These are phyloP conservation scores for Drosophila acutilabella DNA, from an alignment of 2,888 invertebrate species.

Conservation along the genomic window DNA sequence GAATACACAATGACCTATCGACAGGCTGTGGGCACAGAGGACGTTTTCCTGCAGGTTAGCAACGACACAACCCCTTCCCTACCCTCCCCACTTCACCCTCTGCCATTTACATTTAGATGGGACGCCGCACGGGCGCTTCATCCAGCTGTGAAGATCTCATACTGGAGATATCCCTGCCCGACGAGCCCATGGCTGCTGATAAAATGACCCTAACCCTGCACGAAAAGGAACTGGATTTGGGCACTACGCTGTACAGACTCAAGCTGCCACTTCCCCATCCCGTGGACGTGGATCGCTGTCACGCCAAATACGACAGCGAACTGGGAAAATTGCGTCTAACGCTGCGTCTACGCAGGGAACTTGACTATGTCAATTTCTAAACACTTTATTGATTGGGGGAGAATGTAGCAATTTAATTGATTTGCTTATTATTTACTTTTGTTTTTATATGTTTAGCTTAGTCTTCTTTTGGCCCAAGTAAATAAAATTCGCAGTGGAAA, in stretches of 20 bases:
- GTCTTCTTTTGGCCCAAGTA: not conserved
- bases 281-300: slow-evolving; percentile 92
- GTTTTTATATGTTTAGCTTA: no score
- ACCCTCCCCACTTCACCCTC: slow-evolving; percentile 9
- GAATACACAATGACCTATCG: slow-evolving; percentile 93
- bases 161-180: slow-evolving; percentile 91
- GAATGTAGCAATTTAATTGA: not conserved
- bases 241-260: slow-evolving; percentile 89
- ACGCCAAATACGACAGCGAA: slow-evolving; percentile 91
- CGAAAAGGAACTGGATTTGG: slow-evolving; percentile 87
- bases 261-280: slow-evolving; percentile 92
- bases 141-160: slow-evolving; percentile 95
- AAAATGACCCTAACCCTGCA: slow-evolving; percentile 91
- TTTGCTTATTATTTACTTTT: not conserved
- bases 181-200: slow-evolving; percentile 88
- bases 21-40: slow-evolving; percentile 93
- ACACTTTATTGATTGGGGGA: no score
- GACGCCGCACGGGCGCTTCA: slow-evolving; percentile 91
- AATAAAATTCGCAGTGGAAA: slow-evolving; percentile 15
- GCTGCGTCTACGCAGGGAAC: slow-evolving; percentile 91
- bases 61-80: no score
- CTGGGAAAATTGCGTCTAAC: slow-evolving; percentile 89
- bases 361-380: slow-evolving; percentile 95
- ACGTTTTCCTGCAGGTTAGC: slow-evolving; percentile 92
- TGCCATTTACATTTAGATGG: slow-evolving; percentile 87